These are phyloP conservation scores for Encarsia formosa DNA, from an alignment of 2,888 invertebrate species.

Conservation along the genomic window DNA sequence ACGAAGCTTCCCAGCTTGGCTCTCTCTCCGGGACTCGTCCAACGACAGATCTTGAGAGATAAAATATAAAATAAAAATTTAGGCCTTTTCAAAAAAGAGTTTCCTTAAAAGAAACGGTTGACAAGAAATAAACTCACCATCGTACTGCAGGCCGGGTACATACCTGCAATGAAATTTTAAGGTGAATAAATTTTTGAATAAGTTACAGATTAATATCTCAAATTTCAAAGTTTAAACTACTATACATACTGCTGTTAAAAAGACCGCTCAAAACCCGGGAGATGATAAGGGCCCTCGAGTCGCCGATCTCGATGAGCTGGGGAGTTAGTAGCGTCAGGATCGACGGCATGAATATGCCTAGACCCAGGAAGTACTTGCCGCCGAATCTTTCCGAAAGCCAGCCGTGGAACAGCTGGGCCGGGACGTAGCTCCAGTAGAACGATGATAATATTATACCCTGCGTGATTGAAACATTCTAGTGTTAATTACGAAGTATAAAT, in stretches of 20 bases:
- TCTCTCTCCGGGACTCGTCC: slow-evolving; percentile 67
- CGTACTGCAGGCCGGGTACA: slow-evolving; percentile 73
- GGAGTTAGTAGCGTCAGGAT: slow-evolving; percentile 79
- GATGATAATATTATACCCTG: slow-evolving; percentile 76
- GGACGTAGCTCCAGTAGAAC: slow-evolving; percentile 81
- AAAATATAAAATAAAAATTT: too few species aligned
- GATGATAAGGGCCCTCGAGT: slow-evolving; percentile 66
- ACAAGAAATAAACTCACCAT: slow-evolving; percentile 68
- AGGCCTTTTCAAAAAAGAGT: too few species aligned
- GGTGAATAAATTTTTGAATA: too few species aligned
- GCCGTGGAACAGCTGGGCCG: slow-evolving; percentile 81
- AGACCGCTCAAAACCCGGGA: slow-evolving; percentile 71
- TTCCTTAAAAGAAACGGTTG: too few species aligned
- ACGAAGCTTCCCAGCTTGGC: slow-evolving; percentile 15
- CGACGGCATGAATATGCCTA: slow-evolving; percentile 78
- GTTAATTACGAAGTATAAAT: not conserved
- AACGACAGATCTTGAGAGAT: too few species aligned
- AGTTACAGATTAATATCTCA: too few species aligned
- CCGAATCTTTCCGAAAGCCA: slow-evolving; percentile 75
- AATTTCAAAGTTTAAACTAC: too few species aligned
- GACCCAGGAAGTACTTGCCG: slow-evolving; percentile 74
- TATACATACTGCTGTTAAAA: slow-evolving; percentile 81
- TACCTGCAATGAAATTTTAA: too few species aligned
- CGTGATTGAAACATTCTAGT: slow-evolving; percentile 31
- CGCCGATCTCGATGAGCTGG: slow-evolving; percentile 62